Evolutionary conservation across 1,140 invertebrate species (phyloP).

Genomic region (Pteromalus puparum): DNA sequence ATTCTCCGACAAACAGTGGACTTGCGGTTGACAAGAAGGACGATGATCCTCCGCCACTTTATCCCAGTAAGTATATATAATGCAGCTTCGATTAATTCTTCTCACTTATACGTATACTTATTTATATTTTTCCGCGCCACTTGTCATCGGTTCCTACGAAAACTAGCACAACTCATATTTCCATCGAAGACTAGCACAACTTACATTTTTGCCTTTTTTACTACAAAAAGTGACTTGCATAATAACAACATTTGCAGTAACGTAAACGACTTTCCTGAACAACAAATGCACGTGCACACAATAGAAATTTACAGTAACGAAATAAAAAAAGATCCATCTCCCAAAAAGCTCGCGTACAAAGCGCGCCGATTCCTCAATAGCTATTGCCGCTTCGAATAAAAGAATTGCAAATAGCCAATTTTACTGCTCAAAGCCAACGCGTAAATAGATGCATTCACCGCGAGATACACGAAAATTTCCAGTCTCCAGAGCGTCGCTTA

Average conservation of each 20-base stretch:
- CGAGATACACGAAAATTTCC: neutral
- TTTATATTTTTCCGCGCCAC: too few relatives aligned
- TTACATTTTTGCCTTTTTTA: too few relatives aligned
- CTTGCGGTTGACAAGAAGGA: neutral
- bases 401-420: neutral
- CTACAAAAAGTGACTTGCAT: too few relatives aligned
- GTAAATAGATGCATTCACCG: neutral
- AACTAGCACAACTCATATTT: too few relatives aligned
- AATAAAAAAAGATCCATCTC: neutral
- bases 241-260: too few relatives aligned
- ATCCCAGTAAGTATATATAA: slow-evolving; percentile 69
- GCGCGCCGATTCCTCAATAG: neutral
- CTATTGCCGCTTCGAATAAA: neutral
- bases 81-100: too few relatives aligned
- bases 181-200: too few relatives aligned
- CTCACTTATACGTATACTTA: too few relatives aligned
- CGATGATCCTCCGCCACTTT: slow-evolving; percentile 61
- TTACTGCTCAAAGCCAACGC: neutral
- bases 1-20: neutral
- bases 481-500: neutral
- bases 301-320: too few relatives aligned
- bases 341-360: neutral
- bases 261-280: too few relatives aligned
- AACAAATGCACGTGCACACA: too few relatives aligned
- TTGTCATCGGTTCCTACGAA: too few relatives aligned